phyloP scores from a whole-genome alignment of 2,888 invertebrate genomes.

The Arenicola marina region DNA sequence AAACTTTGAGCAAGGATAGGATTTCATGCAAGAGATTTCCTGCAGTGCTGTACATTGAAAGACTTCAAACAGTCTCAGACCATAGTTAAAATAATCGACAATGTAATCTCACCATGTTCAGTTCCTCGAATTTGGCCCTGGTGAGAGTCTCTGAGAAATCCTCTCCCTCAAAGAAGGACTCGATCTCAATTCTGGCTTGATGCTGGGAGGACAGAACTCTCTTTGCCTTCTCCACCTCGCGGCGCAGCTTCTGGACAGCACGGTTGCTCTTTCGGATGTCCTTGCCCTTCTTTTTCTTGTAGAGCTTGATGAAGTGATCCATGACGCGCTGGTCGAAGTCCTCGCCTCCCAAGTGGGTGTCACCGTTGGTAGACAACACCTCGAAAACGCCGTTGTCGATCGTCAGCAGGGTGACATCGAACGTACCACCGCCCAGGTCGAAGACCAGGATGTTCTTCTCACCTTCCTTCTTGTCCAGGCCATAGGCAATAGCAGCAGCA shows the following conservation, averaged over 20 bases:
- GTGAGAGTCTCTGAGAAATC: conserved; percentile 98
- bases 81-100: no score
- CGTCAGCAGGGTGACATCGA: conserved; percentile 96
- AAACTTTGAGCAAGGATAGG: no score
- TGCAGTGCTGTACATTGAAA: no score
- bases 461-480: conserved; percentile 93
- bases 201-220: conserved; percentile 91
- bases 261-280: conserved; percentile 92
- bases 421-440: conserved; percentile 99
- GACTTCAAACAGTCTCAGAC: no score
- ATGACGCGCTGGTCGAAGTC: conserved; percentile 98
- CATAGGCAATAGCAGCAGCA: conserved; percentile 95
- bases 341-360: conserved; percentile 98
- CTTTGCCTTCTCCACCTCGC: conserved; percentile 98
- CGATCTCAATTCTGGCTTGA: conserved; percentile 97
- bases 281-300: conserved; percentile 98
- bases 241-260: conserved; percentile 92
- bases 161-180: conserved; percentile 96
- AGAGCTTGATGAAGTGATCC: conserved; percentile 98
- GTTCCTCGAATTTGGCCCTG: conserved; percentile 97
- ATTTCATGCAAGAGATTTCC: no score
- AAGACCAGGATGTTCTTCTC: conserved; percentile 99
- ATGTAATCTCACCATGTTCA: conserved; percentile 97
- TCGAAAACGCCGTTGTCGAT: conserved; percentile 99
- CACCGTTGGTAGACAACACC: conserved; percentile 83